These are phyloP conservation scores for Dendroctonus valens DNA, from an alignment of 1,140 invertebrate genomes.

Conservation along the genomic window DNA sequence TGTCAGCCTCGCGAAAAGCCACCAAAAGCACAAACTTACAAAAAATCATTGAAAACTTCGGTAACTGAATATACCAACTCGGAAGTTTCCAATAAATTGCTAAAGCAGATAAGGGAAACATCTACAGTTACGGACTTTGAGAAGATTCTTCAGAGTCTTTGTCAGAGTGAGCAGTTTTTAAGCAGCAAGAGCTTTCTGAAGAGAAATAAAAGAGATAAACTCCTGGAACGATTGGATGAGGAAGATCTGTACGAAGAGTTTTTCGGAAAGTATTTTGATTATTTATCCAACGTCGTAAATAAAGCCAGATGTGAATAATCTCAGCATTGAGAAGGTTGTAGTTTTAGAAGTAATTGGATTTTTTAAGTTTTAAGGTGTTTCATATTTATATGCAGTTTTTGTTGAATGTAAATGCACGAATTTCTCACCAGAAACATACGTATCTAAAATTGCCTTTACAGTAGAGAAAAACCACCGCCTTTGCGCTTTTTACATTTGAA, in stretches of 20 bases:
- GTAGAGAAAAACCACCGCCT: constrained; percentile 1
- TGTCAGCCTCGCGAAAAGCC: background rate
- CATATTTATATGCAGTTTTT: background rate
- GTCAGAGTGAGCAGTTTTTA: constrained; percentile 15
- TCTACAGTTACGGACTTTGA: constrained; percentile 40
- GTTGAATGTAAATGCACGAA: background rate
- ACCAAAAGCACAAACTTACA: constrained; percentile 6
- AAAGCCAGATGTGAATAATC: constrained; percentile 5
- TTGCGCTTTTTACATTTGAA: constrained; percentile 23
- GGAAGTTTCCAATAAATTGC: constrained; percentile 30
- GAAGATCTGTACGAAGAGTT: constrained; percentile 38
- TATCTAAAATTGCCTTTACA: constrained; percentile 21
- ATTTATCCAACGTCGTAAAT: constrained; percentile 26
- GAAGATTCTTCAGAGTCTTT: constrained; percentile 37
- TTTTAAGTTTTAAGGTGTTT: background rate
- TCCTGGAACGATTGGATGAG: constrained; percentile 13
- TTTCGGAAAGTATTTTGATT: constrained; percentile 36
- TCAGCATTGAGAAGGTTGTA: background rate
- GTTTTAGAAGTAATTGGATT: constrained; percentile 6
- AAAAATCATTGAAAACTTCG: constrained; percentile 15
- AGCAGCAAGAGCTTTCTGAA: constrained; percentile 3
- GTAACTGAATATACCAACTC: constrained; percentile 29
- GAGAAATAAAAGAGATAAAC: constrained; percentile 7
- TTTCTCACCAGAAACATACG: constrained; percentile 24
- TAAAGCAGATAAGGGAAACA: constrained; percentile 40